These are phyloP conservation scores for Drosophila teissieri DNA, from an alignment of 1,140 invertebrate genomes.

Conservation along the genomic window DNA sequence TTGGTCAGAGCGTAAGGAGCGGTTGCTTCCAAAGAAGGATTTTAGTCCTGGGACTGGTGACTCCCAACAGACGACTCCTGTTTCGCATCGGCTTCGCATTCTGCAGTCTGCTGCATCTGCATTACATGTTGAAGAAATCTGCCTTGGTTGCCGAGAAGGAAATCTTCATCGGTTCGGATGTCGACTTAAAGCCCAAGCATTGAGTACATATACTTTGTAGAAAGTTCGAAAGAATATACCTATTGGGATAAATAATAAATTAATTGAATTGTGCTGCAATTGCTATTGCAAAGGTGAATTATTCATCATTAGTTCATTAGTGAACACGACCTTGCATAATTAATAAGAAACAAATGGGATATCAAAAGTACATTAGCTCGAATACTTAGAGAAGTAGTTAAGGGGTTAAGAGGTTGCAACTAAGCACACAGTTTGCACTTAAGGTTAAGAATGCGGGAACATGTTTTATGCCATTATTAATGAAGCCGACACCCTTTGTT, in stretches of 20 bases:
- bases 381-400: not conserved
- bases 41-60: conserved; percentile 41
- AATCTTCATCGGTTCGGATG: conserved; percentile 29
- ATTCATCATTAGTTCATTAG: not conserved
- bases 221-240: too few relatives aligned
- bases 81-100: conserved; percentile 51
- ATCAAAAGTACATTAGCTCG: too few relatives aligned
- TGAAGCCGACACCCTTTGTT: conserved; percentile 24
- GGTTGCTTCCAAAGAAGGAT: conserved; percentile 30
- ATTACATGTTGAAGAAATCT: conserved; percentile 47
- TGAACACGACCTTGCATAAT: too few relatives aligned
- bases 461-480: conserved; percentile 17
- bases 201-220: not conserved
- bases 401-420: not conserved
- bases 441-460: not conserved
- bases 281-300: not conserved
- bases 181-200: not conserved
- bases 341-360: too few relatives aligned
- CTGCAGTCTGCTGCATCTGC: conserved; percentile 40
- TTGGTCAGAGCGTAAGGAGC: not conserved
- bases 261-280: too few relatives aligned
- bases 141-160: conserved; percentile 36
- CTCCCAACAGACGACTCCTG: conserved; percentile 41
- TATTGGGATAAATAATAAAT: too few relatives aligned
- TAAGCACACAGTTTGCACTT: not conserved